Evolutionary conservation across 2,113 vertebrate species (phyloP).

Genomic region (Hepsetus odoe): DNA sequence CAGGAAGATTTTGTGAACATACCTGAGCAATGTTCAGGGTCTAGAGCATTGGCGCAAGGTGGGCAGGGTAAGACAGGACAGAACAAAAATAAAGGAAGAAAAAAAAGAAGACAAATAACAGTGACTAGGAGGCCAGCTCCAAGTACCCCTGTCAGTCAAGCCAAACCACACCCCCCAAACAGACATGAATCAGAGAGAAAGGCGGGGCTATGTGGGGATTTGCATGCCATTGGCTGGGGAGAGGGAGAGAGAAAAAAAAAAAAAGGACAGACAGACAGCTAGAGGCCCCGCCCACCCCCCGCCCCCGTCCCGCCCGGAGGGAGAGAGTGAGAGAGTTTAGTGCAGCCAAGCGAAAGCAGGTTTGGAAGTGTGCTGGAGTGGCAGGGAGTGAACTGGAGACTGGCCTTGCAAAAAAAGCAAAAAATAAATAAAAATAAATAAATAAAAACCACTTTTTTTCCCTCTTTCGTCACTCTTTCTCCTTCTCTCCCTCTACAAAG

Average conservation of each 20-base stretch:
- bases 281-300: constrained; percentile 9
- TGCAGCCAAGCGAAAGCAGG: constrained; percentile 6
- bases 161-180: constrained; percentile 72
- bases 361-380: constrained; percentile 67
- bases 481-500: background rate
- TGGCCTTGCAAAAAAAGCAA: constrained; percentile 87
- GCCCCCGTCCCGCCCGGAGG: constrained; percentile 4
- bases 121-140: constrained; percentile 93
- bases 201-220: constrained; percentile 36
- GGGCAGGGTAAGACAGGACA: constrained; percentile 91
- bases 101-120: constrained; percentile 89
- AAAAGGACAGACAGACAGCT: constrained; percentile 18
- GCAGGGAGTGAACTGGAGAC: constrained; percentile 82
- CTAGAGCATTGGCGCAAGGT: constrained; percentile 86
- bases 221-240: constrained; percentile 22
- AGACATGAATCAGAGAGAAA: constrained; percentile 50
- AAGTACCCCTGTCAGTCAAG: constrained; percentile 82
- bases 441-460: background rate
- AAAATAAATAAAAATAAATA: constrained; percentile 75
- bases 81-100: constrained; percentile 92
- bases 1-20: constrained; percentile 96
- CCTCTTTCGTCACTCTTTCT: background rate
- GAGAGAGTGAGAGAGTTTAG: constrained; percentile 23
- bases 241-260: too few relatives aligned
- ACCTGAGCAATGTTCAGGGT: constrained; percentile 99